A percentile compares a stretch with the other conserved stretches of the same genome.
Conservation (phyloP, 2,888 invertebrate species). For the Itoplectis maculator region DNA sequence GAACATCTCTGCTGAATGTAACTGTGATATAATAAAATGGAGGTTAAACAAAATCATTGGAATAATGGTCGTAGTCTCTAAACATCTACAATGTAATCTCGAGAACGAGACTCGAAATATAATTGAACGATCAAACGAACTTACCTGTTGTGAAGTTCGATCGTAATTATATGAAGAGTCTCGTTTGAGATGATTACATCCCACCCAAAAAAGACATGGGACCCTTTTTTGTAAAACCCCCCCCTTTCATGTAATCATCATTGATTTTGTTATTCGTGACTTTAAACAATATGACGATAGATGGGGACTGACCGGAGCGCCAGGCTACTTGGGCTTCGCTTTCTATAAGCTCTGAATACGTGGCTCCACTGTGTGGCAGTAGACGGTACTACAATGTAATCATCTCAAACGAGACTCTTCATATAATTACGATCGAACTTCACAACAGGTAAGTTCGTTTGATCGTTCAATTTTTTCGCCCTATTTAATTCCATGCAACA, state of each 20-base stretch:
- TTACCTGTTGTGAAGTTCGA: slow-evolving; percentile 48
- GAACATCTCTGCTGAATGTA: background rate
- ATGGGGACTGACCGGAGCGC: slow-evolving; percentile 15
- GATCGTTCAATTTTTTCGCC: background rate
- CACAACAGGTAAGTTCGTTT: too few relatives aligned
- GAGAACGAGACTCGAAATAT: slow-evolving; percentile 38
- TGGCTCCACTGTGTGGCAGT: slow-evolving; percentile 54
- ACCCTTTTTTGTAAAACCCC: too few relatives aligned
- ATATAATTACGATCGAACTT: too few relatives aligned
- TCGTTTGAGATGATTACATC: slow-evolving; percentile 50
- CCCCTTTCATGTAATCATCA: too few relatives aligned
- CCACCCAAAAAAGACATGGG: background rate
- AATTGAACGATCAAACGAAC: slow-evolving; percentile 37
- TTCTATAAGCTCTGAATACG: slow-evolving; percentile 53
- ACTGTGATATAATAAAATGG: background rate
- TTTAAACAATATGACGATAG: too few relatives aligned
- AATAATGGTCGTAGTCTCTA: slow-evolving; percentile 23
- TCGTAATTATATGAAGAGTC: slow-evolving; percentile 51
- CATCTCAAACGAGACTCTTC: background rate
- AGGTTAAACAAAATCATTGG: background rate
- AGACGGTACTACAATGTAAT: slow-evolving; percentile 58
- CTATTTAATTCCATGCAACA: background rate
- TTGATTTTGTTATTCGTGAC: too few relatives aligned
- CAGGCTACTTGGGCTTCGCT: slow-evolving; percentile 29
- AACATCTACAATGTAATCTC: slow-evolving; percentile 46